Evolutionary conservation across 2,113 vertebrate genomes (phyloP), one percentile per base, ranked within the genome.

Genomic region (Sakesphorus luctuosus): DNA sequence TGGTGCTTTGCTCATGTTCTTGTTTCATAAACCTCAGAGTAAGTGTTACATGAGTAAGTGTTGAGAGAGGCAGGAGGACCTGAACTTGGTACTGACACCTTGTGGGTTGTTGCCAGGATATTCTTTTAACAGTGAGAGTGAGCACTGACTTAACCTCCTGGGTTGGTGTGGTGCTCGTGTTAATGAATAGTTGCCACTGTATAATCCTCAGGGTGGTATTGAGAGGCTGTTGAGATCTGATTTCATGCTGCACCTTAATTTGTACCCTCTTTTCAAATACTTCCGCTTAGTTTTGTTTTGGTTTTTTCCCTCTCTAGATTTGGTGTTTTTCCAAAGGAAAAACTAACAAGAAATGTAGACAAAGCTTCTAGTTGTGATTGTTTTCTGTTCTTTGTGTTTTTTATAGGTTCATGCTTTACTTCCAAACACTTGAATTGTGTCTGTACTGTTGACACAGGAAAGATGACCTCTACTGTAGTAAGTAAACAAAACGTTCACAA

Each of bases 381-480:
- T 44, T 92, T 55, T 61, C 28, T 53, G 12, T 9, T 9, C 24
- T 23, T 33, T 10, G 18, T 33, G 43, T 3, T 7, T 43, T 10
- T 24, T 62, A 24, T 56, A 98, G 97, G 96, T 95, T 76, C 29
- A 62, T 7, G 14, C 18, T 91, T 95, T 75, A n/a, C 29, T 67
- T 89, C 68, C 74, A 7, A 50, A 89, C 68, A 89, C 93, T 73
- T 87, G 38, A 75, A 38, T 79, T 49, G 24, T 94, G 94, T 87
- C 29, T 26, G 89, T 97, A 96, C 89, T 90, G 84, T 86, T 94
- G 92, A 90, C 89, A 68, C 76, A 80, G 52, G 14, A 86, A 89
- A 84, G 81, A 98, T 98, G 98, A 96, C 89, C 91, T 96, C 97
- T 44, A 76, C 91, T 68, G 77, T 79, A 87, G 98, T 98, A 94